phyloP scores from a whole-genome alignment of 2,797 vertebrate species.

The Gadopsis marmoratus region DNA sequence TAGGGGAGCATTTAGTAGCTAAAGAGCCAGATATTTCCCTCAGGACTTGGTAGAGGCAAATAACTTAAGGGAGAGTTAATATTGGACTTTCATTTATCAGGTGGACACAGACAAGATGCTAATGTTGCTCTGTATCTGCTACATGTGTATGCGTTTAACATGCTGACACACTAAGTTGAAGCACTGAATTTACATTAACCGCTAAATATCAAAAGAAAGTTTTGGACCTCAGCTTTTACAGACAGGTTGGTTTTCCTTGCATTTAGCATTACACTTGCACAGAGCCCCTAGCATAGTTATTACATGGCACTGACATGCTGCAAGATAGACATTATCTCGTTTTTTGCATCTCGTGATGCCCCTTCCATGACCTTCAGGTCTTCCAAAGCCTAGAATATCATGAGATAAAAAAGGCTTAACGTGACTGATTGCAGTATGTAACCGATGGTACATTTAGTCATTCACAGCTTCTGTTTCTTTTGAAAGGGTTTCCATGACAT shows the following conservation, averaged over 20 bases:
- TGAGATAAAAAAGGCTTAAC: conserved; percentile 11
- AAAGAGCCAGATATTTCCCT: too few species aligned
- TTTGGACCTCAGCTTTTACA: background rate
- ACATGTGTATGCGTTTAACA: background rate
- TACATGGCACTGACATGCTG: background rate
- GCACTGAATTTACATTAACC: background rate
- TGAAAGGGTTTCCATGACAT: conserved; percentile 61
- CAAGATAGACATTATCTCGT: background rate
- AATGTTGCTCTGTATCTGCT: too few species aligned
- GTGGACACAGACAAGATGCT: background rate
- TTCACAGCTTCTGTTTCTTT: conserved; percentile 41
- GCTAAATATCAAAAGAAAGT: background rate
- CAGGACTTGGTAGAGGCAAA: background rate
- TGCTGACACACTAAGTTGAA: background rate
- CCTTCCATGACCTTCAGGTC: conserved; percentile 35
- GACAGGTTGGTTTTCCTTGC: background rate
- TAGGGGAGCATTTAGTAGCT: background rate
- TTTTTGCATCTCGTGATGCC: too few species aligned
- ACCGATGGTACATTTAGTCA: conserved; percentile 15
- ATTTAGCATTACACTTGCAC: background rate
- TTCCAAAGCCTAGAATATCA: conserved; percentile 27
- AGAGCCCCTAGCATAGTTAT: background rate
- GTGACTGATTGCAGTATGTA: background rate
- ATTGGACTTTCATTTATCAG: background rate
- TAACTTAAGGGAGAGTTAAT: background rate